phyloP scores from a whole-genome alignment of 2,888 invertebrate species.

The Pediacus dermestoides region DNA sequence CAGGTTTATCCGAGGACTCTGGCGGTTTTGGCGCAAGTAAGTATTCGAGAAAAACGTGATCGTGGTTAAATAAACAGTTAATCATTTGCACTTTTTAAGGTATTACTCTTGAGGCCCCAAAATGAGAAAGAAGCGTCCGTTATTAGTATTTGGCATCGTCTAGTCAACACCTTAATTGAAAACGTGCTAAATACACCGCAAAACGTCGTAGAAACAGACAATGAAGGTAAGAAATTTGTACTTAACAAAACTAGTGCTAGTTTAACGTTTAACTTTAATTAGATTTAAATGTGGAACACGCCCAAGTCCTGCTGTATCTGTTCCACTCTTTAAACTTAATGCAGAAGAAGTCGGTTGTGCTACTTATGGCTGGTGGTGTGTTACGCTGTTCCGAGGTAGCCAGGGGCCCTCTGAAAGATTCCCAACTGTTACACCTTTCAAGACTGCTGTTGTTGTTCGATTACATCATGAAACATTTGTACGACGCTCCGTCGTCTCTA shows the following conservation, averaged over 20 bases:
- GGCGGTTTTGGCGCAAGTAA: conserved; percentile 76
- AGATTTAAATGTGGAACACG: conserved; percentile 95
- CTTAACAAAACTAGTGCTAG: conserved; percentile 8
- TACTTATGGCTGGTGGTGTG: conserved; percentile 75
- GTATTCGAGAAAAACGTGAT: conserved; percentile 7
- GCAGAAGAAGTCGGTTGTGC: conserved; percentile 92
- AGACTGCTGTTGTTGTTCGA: conserved; percentile 83
- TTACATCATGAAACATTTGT: conserved; percentile 92
- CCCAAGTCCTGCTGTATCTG: conserved; percentile 86
- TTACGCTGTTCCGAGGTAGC: conserved; percentile 65
- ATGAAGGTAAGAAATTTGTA: conserved; percentile 57
- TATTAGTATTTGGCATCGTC: conserved; percentile 86
- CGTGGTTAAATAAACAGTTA: background rate
- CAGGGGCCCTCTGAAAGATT: conserved; percentile 57
- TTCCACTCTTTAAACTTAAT: conserved; percentile 93
- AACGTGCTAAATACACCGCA: conserved; percentile 69
- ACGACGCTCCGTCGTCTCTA: conserved; percentile 84
- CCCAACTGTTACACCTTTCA: conserved; percentile 77
- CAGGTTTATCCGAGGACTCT: conserved; percentile 74
- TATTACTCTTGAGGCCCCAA: conserved; percentile 74
- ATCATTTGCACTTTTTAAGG: conserved; percentile 44
- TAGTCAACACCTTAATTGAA: conserved; percentile 84
- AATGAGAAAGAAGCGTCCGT: conserved; percentile 87
- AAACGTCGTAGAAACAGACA: conserved; percentile 61
- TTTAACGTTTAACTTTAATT: conserved; percentile 34